Base-by-base conservation (phyloP, 2,113 vertebrate genomes). In the Salvator merianae region DNA sequence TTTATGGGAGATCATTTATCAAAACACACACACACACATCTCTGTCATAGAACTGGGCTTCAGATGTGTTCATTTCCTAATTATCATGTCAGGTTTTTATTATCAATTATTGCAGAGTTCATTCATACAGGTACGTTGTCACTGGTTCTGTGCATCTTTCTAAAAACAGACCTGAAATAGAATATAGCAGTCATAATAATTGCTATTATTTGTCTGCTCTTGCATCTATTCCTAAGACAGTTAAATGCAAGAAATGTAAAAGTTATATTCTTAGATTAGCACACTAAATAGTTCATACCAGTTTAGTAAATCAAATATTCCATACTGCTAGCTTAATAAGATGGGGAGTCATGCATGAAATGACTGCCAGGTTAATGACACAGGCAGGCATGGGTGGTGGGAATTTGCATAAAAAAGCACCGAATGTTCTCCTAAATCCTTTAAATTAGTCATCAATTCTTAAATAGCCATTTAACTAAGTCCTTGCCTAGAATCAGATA, bases 271-370 rank as follows among this genome's bases (percentile, higher is more conserved):
- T 71, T 94, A 84, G 95, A 93, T 94, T 95, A 95, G 91, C 94
- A 93, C 94, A 87, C 91, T 92, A 94, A 94, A 94, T 93, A 94
- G 94, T 94, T 94, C 93, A 90, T 92, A 93, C 92, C 90, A 91
- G 94, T 96, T 95, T 93, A 94, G 95, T 95, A 96, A 96, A 95
- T 96, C 95, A 96, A 95, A 96, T 96, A 96, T 96, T 96, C 95
- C 93, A 95, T 96, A 96, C 94, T 93, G 96, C 93, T 95, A 93
- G 93, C 93, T 96, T 95, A 96, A 96, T 96, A 96, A 96, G 94
- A 95, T 94, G 95, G 94, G 94, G 94, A 96, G 89, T 94, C 96
- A 96, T 95, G 95, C 96, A 94, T 95, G 93, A 96, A 96, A 96
- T 96, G 94, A 95, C 93, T 96, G 95, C 94, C 95, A 96, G 96